These are phyloP conservation scores for Furcifer pardalis DNA, from an alignment of 2,797 vertebrate genomes.

Conservation along the genomic window DNA sequence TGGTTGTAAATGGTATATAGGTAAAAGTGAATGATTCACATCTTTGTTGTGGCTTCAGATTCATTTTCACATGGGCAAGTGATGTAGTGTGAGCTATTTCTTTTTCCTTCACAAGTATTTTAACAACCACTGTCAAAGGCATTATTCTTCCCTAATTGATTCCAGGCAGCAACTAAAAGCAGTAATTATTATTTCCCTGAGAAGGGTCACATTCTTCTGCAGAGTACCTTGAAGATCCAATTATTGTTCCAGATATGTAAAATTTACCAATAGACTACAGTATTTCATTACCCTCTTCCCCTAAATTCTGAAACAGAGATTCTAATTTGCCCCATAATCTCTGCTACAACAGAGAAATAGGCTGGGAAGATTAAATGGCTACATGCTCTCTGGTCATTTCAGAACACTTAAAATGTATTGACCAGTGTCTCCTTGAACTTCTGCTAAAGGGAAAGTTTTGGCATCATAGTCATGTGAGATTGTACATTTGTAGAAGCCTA, in stretches of 20 bases:
- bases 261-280: background rate
- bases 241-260: background rate
- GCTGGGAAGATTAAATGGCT: background rate
- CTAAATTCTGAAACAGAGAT: background rate
- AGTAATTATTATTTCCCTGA: background rate
- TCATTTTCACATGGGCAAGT: background rate
- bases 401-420: background rate
- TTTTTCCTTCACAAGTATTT: background rate
- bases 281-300: background rate
- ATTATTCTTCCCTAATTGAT: background rate
- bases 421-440: too few relatives aligned
- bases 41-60: background rate
- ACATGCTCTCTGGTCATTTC: background rate
- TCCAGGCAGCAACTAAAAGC: background rate
- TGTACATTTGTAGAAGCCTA: too few relatives aligned
- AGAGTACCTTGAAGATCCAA: background rate
- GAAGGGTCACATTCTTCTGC: background rate
- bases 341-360: background rate
- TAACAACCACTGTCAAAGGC: background rate
- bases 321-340: background rate
- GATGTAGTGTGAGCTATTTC: background rate
- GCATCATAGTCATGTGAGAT: too few relatives aligned
- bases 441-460: too few relatives aligned
- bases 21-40: background rate
- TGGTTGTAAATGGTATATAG: background rate